These are phyloP conservation scores for Hycleus cichorii DNA, from an alignment of 1,140 invertebrate genomes.

Conservation along the genomic window DNA sequence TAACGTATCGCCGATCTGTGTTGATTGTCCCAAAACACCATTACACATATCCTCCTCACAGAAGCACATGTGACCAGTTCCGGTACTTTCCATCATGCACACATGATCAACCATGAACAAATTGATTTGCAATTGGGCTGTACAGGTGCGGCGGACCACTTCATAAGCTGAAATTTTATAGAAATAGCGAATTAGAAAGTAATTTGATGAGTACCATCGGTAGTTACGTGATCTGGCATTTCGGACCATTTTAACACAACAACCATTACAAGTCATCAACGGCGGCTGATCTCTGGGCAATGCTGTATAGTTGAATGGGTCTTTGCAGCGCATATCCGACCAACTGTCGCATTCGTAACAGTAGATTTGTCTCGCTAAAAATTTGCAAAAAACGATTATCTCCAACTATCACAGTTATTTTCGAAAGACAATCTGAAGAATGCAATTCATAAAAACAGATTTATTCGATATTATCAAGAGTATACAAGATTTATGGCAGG, in stretches of 20 bases:
- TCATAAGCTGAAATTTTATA: slow-evolving; percentile 67
- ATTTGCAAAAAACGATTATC: slow-evolving; percentile 1
- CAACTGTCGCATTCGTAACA: slow-evolving; percentile 92
- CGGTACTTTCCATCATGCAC: slow-evolving; percentile 96
- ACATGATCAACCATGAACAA: slow-evolving; percentile 97
- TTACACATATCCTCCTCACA: slow-evolving; percentile 96
- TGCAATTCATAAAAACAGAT: not conserved
- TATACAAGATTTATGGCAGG: not conserved
- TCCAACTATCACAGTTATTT: not conserved
- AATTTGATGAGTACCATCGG: not conserved
- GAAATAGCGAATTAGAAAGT: slow-evolving; percentile 8
- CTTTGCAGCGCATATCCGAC: slow-evolving; percentile 79
- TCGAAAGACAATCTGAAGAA: not conserved
- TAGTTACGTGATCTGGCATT: slow-evolving; percentile 81
- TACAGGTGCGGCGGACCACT: slow-evolving; percentile 82
- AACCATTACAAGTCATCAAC: slow-evolving; percentile 80
- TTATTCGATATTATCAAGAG: too few species aligned
- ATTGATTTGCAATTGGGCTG: slow-evolving; percentile 88
- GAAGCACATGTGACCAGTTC: slow-evolving; percentile 95
- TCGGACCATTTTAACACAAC: slow-evolving; percentile 91
- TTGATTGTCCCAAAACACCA: slow-evolving; percentile 32
- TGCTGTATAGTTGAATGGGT: slow-evolving; percentile 88
- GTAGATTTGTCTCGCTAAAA: slow-evolving; percentile 72
- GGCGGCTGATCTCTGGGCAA: slow-evolving; percentile 75
- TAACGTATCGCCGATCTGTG: slow-evolving; percentile 9